These are phyloP conservation scores for Nymphalis io DNA, from an alignment of 1,140 invertebrate species.

Conservation along the genomic window DNA sequence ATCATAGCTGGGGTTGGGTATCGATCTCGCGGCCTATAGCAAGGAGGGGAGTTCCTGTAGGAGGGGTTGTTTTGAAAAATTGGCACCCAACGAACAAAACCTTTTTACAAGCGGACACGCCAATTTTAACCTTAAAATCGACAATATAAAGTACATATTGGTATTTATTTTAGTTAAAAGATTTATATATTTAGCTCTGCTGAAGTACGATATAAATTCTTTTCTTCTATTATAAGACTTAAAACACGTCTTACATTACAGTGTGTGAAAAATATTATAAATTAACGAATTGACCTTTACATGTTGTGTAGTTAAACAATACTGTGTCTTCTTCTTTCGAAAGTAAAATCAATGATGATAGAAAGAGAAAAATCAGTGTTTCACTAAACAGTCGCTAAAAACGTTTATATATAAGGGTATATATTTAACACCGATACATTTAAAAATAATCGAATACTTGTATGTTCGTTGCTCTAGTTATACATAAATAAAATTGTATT, in stretches of 20 bases:
- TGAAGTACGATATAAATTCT: slow-evolving; percentile 28
- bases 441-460: no score
- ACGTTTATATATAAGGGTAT: no score
- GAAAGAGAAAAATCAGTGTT: no score
- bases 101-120: slow-evolving; percentile 53
- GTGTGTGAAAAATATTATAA: no score
- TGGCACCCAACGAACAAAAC: slow-evolving; percentile 66
- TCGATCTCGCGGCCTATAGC: slow-evolving; percentile 72
- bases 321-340: no score
- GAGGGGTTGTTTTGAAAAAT: slow-evolving; percentile 78
- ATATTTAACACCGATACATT: no score
- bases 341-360: no score
- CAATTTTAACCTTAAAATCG: slow-evolving; percentile 51
- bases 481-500: slow-evolving; percentile 9
- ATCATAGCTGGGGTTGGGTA: slow-evolving; percentile 67
- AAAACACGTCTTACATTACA: slow-evolving; percentile 18
- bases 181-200: slow-evolving; percentile 21
- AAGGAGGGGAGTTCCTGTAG: slow-evolving; percentile 67
- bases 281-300: not conserved
- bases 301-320: no score
- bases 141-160: slow-evolving; percentile 16
- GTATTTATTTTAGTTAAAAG: slow-evolving; percentile 15
- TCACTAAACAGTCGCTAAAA: no score
- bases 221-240: slow-evolving; percentile 18
- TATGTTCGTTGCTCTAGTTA: no score